Evolutionary conservation across 1,140 invertebrate species (phyloP).

Genomic region (Ceratina australensis): DNA sequence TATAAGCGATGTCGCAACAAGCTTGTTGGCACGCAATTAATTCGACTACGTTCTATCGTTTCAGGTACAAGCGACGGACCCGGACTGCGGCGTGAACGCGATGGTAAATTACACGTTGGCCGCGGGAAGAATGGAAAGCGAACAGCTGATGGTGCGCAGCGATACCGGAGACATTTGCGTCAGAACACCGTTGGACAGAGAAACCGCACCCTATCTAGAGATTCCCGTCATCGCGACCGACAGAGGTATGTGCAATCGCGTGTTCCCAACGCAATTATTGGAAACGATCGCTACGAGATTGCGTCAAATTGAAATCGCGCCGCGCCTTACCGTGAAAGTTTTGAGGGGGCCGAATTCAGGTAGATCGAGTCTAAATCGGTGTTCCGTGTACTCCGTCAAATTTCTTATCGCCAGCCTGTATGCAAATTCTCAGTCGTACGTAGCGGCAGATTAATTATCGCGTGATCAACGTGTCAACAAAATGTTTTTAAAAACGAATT

Average conservation of each 20-base stretch:
- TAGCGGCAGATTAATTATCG: no score
- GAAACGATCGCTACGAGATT: neutral
- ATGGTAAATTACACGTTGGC: constrained; percentile 95
- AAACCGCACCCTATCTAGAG: constrained; percentile 91
- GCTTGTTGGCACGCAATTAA: constrained; percentile 14
- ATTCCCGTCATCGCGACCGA: constrained; percentile 97
- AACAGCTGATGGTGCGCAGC: constrained; percentile 89
- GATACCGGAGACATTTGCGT: constrained; percentile 95
- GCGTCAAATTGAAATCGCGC: no score
- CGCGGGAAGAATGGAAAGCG: constrained; percentile 83
- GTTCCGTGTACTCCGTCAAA: neutral
- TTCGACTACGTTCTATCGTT: constrained; percentile 26
- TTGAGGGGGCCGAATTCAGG: no score
- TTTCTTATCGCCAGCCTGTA: neutral
- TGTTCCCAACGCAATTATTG: constrained; percentile 18
- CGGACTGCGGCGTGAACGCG: constrained; percentile 96
- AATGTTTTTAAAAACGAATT: no score
- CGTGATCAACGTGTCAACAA: no score
- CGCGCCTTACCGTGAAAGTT: no score
- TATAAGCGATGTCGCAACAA: no score
- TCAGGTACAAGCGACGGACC: constrained; percentile 95
- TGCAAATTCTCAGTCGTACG: constrained; percentile 2
- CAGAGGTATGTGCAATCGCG: constrained; percentile 85
- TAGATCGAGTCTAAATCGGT: no score
- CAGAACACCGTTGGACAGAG: constrained; percentile 90